These are phyloP conservation scores for Agonopterix heracliana DNA, from an alignment of 2,888 invertebrate species.

Conservation along the genomic window DNA sequence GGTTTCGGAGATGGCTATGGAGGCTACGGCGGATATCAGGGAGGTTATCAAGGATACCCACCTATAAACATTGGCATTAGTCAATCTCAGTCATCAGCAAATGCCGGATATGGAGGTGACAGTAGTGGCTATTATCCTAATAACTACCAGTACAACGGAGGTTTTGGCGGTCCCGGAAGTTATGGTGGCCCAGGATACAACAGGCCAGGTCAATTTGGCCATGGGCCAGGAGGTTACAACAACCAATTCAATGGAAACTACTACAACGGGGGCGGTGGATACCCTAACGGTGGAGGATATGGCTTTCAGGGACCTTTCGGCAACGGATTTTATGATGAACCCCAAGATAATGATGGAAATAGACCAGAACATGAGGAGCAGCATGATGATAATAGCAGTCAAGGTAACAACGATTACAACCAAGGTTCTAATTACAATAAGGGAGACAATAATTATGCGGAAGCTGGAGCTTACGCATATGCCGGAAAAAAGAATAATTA, in stretches of 20 bases:
- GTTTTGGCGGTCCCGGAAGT: conserved; percentile 19
- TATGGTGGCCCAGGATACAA: conserved; percentile 30
- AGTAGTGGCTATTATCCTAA: conserved; percentile 42
- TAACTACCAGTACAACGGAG: conserved; percentile 41
- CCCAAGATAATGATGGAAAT: conserved; percentile 22
- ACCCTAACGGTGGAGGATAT: conserved; percentile 34
- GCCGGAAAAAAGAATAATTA: conserved; percentile 14
- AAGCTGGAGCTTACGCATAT: conserved; percentile 17
- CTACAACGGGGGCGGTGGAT: conserved; percentile 23
- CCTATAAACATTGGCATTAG: conserved; percentile 66
- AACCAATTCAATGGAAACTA: conserved; percentile 65
- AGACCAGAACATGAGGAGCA: conserved; percentile 22
- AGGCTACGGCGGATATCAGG: conserved; percentile 14
- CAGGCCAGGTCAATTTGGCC: conserved; percentile 21
- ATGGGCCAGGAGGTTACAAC: conserved; percentile 45
- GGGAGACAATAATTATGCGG: conserved; percentile 8
- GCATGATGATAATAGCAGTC: conserved; percentile 20
- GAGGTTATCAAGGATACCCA: conserved; percentile 29
- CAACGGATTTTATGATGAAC: conserved; percentile 29
- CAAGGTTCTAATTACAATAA: not conserved
- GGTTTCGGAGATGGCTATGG: conserved; percentile 12
- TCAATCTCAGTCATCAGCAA: conserved; percentile 61
- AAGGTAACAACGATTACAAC: conserved; percentile 6
- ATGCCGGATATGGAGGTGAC: conserved; percentile 49
- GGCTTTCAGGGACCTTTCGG: conserved; percentile 37